Evolutionary conservation across 2,797 vertebrate genomes (phyloP).

Genomic region (Fratercula arctica): DNA sequence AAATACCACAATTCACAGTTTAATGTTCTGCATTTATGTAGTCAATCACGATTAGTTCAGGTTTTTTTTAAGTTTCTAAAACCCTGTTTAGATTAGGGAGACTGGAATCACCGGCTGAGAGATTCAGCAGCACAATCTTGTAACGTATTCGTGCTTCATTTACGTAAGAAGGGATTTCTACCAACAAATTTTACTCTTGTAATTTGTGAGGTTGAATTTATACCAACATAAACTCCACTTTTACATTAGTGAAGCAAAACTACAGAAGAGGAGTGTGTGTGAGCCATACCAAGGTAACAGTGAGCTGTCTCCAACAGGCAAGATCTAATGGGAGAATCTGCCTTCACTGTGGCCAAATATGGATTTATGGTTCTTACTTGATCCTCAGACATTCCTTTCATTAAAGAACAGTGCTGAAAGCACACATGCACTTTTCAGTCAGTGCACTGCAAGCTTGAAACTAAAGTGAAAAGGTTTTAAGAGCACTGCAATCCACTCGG

Average conservation of each 20-base stretch:
- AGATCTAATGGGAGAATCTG: not conserved
- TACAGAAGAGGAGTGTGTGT: not conserved
- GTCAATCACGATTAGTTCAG: conserved; percentile 19
- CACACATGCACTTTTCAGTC: conserved; percentile 29
- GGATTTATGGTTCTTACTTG: not conserved
- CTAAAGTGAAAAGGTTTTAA: conserved; percentile 43
- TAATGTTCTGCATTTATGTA: not conserved
- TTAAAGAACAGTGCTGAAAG: conserved; percentile 46
- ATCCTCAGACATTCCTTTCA: not conserved
- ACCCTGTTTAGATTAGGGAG: not conserved
- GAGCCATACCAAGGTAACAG: not conserved
- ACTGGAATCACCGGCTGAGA: not conserved
- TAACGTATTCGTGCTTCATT: not conserved
- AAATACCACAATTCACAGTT: conserved; percentile 17
- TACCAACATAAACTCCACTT: not conserved
- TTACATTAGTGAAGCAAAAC: not conserved
- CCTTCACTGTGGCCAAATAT: not conserved
- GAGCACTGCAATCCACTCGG: not conserved
- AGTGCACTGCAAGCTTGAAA: conserved; percentile 3
- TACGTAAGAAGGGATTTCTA: not conserved
- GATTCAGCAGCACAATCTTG: not conserved
- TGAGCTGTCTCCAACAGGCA: not conserved
- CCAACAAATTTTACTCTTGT: not conserved
- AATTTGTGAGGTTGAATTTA: not conserved
- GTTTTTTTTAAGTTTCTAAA: conserved; percentile 21